phyloP scores from a whole-genome alignment of 2,113 vertebrate species.

The Vulpes lagopus region DNA sequence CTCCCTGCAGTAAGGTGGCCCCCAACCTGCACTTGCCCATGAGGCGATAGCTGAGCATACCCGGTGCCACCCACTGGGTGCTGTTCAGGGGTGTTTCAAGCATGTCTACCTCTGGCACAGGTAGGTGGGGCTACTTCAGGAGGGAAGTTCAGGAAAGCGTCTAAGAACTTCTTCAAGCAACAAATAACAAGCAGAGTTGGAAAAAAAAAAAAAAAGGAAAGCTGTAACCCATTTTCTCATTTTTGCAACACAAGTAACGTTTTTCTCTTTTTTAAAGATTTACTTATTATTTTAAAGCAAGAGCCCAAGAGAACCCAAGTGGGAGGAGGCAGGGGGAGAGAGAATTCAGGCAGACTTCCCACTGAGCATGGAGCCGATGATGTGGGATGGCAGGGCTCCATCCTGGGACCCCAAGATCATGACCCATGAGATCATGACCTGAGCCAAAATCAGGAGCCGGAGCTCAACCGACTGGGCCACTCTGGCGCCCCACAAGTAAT shows the following conservation, averaged over 20 bases:
- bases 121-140: conserved; percentile 35
- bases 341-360: not conserved
- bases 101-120: not conserved
- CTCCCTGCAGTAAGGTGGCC: not conserved
- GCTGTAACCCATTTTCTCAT: not conserved
- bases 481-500: not conserved
- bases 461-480: not conserved
- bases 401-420: not conserved
- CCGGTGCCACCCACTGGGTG: too few species aligned
- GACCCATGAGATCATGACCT: too few species aligned
- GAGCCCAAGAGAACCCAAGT: not conserved
- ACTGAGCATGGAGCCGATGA: not conserved
- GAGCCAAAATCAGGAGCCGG: not conserved
- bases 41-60: not conserved
- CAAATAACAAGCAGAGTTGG: not conserved
- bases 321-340: not conserved
- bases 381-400: too few species aligned
- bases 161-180: not conserved
- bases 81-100: too few species aligned
- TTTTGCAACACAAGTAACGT: not conserved
- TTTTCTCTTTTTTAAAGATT: not conserved
- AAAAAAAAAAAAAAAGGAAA: not conserved
- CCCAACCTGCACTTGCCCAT: not conserved
- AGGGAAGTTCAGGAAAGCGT: not conserved
- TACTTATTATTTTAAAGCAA: not conserved